A percentile compares a stretch with the other conserved stretches of the same genome.
phyloP scores from a whole-genome alignment of 2,797 vertebrate species.

The Spinibarbus caldwelli region DNA sequence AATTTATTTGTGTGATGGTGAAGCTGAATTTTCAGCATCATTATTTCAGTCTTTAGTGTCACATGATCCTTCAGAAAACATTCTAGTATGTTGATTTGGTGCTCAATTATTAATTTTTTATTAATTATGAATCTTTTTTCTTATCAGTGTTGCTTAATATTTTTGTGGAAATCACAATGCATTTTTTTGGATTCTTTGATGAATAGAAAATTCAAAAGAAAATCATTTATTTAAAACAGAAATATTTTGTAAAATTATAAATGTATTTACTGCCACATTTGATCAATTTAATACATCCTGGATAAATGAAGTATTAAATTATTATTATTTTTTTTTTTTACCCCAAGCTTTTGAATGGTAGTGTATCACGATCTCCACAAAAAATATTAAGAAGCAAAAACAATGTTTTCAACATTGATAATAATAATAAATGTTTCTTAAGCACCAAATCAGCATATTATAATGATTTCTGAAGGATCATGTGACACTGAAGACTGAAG shows the following conservation, averaged over 20 bases:
- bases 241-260: not conserved
- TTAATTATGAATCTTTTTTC: not conserved
- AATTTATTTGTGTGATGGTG: not conserved
- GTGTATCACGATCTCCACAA: not conserved
- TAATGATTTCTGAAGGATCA: not conserved
- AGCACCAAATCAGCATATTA: not conserved
- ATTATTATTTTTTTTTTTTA: no score
- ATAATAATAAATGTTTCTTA: not conserved
- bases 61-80: no score
- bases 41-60: no score
- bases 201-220: not conserved
- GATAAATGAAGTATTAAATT: no score
- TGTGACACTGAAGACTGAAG: not conserved
- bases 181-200: not conserved
- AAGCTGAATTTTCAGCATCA: no score
- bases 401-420: not conserved
- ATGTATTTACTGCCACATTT: not conserved
- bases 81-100: not conserved
- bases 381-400: not conserved
- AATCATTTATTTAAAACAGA: not conserved
- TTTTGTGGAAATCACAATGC: not conserved
- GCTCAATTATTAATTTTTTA: not conserved
- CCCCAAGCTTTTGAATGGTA: not conserved
- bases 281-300: no score
- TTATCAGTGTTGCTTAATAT: not conserved